Base-by-base conservation (phyloP, 2,797 vertebrate genomes). In the Rousettus madagascariensis region DNA sequence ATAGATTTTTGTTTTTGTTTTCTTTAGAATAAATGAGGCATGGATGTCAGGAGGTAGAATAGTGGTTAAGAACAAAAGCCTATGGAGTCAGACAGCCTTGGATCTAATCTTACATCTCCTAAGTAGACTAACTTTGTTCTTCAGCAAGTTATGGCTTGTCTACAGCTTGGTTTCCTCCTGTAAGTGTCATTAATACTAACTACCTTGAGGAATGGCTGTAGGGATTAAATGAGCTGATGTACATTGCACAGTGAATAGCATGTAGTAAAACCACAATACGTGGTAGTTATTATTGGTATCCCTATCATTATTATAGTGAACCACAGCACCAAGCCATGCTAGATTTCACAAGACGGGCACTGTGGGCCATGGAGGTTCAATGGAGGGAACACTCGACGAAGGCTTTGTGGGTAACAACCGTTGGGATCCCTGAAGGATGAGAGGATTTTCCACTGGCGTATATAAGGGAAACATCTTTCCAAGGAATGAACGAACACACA, bases 1-100 rank as follows among this genome's bases (percentile, higher is more conserved):
- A 65, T 71, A 49, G 46, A 82, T 75, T 93, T 83, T 88, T 53
- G 19, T 38, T 91, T 87, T 78, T 66, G 24, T 74, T 93, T 93
- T 19, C 72, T 96, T 80, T 75, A 78, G 28, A 68, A 59, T 51
- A 90, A 78, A 74, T 59, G 33, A 65, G 63, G 74, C 36, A 5
- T 80, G 51, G 82, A 43, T 82, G 17, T 78, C 38, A 74, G 66
- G 43, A 86, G 49, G 13, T 46, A 69, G 28, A 85, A 17, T 19
- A 49, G 66, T 68, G 26, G 55, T 72, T 82, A 95, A 85, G 33
- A 95, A 53, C 53, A 82, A 87, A 93, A 82, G 26, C 22, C 36
- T 49, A 0, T 41, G 68, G 71, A 82, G 15, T 91, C 28, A 86
- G 43, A 84, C 26, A 91, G 51, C 17, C 63, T 20, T 65, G 16